Evolutionary conservation across 2,113 vertebrate genomes (phyloP), one percentile per base, ranked within the genome.

Genomic region (Sapajus apella): DNA sequence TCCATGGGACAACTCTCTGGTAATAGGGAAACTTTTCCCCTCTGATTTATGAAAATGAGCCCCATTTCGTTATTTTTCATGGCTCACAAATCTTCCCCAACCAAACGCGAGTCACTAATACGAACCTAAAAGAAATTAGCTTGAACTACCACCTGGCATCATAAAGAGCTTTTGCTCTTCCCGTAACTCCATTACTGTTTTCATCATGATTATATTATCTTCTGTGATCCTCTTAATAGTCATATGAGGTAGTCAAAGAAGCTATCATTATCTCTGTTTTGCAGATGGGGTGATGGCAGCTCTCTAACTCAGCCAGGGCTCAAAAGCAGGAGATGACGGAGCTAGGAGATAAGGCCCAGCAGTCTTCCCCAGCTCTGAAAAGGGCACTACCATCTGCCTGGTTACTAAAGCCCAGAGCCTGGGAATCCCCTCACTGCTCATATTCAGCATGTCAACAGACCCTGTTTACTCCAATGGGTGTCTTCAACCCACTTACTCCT

Each of bases 31-130:
- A 75, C 20, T n/a, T 87, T 87, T 83, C 35, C 68, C 37, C 23
- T 95, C 55, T 81, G 56, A 72, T 77, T 87, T 43, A 85, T 94
- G 95, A 90, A 96, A 96, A 87, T 93, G n/a, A 90, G 61, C 20
- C 79, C 79, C 64, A 58, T 40, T 80, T 68, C 61, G 56, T 97
- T 87, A 35, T 98, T 91, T 64, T 96, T 84, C 84, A 72, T 40
- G 37, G 55, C 75, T 96, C 40, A 1, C 56, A 50, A 87, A 90
- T 96, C n/a, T 95, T 93, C 83, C 37, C 66, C 56, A 77, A 8
- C 17, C 3, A 1, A 84, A 58, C 35, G 21, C 9, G 21, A 52
- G 61, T 87, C 76, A 81, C 92, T 43, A 84, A 45, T 66, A 32
- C 3, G 27, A 40, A 17, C 40, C 70, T 84, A 10, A 82, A 91